phyloP scores from a whole-genome alignment of 2,888 invertebrate species.

The Mesoligia furuncula region DNA sequence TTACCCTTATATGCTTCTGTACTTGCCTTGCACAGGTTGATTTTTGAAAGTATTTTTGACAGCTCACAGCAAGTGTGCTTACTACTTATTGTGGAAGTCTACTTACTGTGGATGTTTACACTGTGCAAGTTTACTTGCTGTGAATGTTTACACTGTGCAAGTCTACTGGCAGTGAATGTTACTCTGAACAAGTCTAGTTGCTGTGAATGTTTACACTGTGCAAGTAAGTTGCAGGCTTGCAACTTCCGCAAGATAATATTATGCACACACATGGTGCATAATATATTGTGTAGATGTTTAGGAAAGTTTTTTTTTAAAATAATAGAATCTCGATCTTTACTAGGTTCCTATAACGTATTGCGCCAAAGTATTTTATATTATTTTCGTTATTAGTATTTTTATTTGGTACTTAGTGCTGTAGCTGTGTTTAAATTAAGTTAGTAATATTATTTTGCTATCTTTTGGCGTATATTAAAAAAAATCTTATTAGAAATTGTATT shows the following conservation, averaged over 20 bases:
- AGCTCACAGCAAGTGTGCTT: not conserved
- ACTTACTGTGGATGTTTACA: not conserved
- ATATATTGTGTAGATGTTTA: slow-evolving; percentile 5
- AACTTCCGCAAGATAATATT: not conserved
- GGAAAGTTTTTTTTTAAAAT: not conserved
- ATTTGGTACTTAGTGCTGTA: slow-evolving; percentile 37
- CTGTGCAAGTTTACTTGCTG: not conserved
- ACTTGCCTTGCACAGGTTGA: not conserved
- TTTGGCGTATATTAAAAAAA: not conserved
- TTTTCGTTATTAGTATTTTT: slow-evolving; percentile 51
- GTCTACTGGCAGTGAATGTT: not conserved
- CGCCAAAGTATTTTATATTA: slow-evolving; percentile 70
- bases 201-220: not conserved
- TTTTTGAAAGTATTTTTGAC: not conserved
- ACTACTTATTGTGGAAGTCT: not conserved
- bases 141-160: not conserved
- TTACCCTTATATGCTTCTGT: not conserved
- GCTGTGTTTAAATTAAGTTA: slow-evolving; percentile 32
- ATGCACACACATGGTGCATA: not conserved
- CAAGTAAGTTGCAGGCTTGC: not conserved
- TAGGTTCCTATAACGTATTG: slow-evolving; percentile 64
- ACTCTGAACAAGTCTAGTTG: not conserved
- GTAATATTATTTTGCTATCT: slow-evolving; percentile 10
- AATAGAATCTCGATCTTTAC: slow-evolving; percentile 64
- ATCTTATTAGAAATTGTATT: not conserved